Evolutionary conservation across 2,113 vertebrate species (phyloP), one percentile per base, ranked within the genome.

Genomic region (Leiothrix lutea): DNA sequence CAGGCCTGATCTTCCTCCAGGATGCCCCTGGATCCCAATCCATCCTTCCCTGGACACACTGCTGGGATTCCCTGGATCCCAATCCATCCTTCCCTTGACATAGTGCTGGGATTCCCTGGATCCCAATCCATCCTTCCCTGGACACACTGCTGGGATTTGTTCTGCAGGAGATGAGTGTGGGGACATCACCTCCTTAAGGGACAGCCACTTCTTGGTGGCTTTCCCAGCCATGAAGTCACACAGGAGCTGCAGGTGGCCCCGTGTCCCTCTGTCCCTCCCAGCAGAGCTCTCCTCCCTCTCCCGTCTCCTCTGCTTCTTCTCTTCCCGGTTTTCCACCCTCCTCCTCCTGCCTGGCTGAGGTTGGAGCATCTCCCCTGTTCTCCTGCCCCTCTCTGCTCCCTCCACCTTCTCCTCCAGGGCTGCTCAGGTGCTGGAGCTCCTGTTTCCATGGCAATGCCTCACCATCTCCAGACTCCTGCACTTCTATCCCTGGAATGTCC

Each of bases 381-480:
- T 84, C 53, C 69, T 60, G 40, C 51, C n/a, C 14, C 53, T 87
- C 50, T 44, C 74, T 65, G 85, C 78, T 72, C 61, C 56, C 83
- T 88, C n/a, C 64, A 35, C 9, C 56, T 33, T 65, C 48, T 78
- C 69, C 79, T 72, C 44, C 71, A 19, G 38, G 62, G 54, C 71
- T 83, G 67, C 45, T 78, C 91, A 36, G 75, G 71, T 73, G 51
- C 4, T 42, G 74, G 51, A 40, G 29, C 58, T 86, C 54, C 51
- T 3, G 88, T 92, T 94, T 80, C 96, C 82, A 86, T 90, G 74
- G 91, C 16, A 64, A 73, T 67, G 29, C 14, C 79, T 95, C 75
- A 57, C 50, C 83, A 38, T 66, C 56, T 62, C 67, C 54, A 40
- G 66, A 6, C 90, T 88, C 73, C 77, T 26, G 26, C 2, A 2